A percentile compares a stretch with the other conserved stretches of the same genome.
Conservation (phyloP, 2,888 invertebrate genomes). For the Vannuccia rotundouncinata region DNA sequence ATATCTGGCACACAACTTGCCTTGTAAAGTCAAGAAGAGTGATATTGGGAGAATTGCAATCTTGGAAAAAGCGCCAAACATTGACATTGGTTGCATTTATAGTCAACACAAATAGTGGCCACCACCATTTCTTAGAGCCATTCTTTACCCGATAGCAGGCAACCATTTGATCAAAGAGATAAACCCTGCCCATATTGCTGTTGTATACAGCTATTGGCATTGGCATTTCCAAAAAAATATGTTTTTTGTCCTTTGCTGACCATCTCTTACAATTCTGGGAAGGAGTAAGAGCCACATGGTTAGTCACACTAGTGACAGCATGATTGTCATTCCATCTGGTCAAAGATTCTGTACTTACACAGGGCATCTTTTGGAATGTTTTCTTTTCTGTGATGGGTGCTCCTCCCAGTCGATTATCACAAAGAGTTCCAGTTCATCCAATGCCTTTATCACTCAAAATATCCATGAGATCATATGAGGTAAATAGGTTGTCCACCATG, state of each 20-base stretch:
- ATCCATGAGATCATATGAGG: conserved; percentile 34
- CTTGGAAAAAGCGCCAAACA: too few relatives aligned
- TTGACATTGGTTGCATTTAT: too few relatives aligned
- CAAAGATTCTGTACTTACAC: background rate
- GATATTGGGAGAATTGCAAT: too few relatives aligned
- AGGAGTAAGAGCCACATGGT: conserved; percentile 21
- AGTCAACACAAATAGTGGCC: conserved; percentile 28
- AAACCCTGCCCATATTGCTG: conserved; percentile 37
- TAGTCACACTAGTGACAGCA: conserved; percentile 30
- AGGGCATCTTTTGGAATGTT: background rate
- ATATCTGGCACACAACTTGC: too few relatives aligned
- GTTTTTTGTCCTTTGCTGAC: background rate
- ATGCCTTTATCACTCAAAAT: conserved; percentile 29
- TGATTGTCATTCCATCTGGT: conserved; percentile 38
- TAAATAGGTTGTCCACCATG: conserved; percentile 41
- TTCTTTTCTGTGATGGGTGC: conserved; percentile 28
- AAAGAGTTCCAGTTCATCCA: conserved; percentile 38
- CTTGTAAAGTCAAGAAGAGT: too few relatives aligned
- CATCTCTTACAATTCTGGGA: background rate
- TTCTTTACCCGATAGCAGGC: conserved; percentile 5
- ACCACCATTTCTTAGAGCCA: conserved; percentile 32
- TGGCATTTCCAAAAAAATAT: conserved; percentile 29
- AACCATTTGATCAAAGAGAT: background rate
- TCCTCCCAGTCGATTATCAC: conserved; percentile 31
- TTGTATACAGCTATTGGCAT: conserved; percentile 34